These are phyloP conservation scores for Microtus oregoni DNA, from an alignment of 2,113 vertebrate genomes.

Conservation along the genomic window DNA sequence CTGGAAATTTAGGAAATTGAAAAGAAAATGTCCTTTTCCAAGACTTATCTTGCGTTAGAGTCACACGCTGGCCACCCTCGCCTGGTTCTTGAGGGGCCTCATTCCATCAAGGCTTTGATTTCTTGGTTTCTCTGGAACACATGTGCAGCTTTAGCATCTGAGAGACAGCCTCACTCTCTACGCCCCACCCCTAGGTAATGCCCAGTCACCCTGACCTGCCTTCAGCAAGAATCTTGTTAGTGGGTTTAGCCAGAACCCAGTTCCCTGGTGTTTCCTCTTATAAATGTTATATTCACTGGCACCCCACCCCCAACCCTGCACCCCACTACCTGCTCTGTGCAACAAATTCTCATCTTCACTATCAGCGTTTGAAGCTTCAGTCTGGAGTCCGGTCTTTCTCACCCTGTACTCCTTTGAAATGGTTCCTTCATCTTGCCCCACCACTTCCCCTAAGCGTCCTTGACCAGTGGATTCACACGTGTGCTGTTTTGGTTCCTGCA, in stretches of 20 bases:
- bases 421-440: background rate
- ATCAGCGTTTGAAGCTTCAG: background rate
- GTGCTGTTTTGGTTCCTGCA: too few relatives aligned
- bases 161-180: background rate
- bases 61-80: background rate
- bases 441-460: background rate
- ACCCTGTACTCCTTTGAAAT: background rate
- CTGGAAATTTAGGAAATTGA: background rate
- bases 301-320: accelerated
- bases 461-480: background rate
- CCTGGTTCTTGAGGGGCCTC: too few relatives aligned
- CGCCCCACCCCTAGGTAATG: too few relatives aligned
- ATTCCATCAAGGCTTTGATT: background rate
- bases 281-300: background rate
- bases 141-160: too few relatives aligned
- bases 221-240: background rate
- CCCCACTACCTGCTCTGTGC: too few relatives aligned
- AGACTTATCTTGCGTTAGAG: background rate
- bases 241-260: background rate
- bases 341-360: background rate
- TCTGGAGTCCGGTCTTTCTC: background rate
- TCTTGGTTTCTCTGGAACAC: background rate
- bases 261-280: background rate
- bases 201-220: background rate
- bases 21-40: background rate